These are phyloP conservation scores for Formica exsecta DNA, from an alignment of 1,140 invertebrate genomes.

Conservation along the genomic window DNA sequence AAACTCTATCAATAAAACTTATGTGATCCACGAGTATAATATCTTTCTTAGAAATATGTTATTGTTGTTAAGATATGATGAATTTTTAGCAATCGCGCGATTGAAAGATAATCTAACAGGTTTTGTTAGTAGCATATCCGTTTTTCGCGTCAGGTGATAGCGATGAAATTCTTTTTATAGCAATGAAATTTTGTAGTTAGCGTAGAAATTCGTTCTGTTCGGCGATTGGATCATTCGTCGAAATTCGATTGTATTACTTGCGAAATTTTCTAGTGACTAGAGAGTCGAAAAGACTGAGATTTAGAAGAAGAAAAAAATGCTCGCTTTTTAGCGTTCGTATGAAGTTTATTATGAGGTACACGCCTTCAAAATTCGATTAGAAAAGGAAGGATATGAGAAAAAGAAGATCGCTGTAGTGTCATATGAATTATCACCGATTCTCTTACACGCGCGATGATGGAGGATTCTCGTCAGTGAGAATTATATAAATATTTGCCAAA, in stretches of 20 bases:
- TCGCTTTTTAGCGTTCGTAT: constrained; percentile 64
- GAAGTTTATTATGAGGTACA: neutral
- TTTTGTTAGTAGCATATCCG: constrained; percentile 30
- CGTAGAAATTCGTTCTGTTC: constrained; percentile 28
- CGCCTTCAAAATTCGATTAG: neutral
- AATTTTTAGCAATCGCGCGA: constrained; percentile 12
- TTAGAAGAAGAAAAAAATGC: constrained; percentile 49
- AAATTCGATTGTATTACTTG: constrained; percentile 61
- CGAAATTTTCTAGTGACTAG: constrained; percentile 69
- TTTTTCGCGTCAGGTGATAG: constrained; percentile 33
- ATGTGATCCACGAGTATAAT: constrained; percentile 49
- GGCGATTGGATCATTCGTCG: constrained; percentile 32
- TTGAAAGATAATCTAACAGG: constrained; percentile 3
- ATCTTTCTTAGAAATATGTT: constrained; percentile 41
- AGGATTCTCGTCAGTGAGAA: neutral
- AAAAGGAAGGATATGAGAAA: neutral
- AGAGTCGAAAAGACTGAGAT: constrained; percentile 70
- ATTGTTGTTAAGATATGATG: constrained; percentile 29
- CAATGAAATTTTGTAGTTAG: constrained; percentile 39
- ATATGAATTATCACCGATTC: constrained; percentile 31
- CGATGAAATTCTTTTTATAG: neutral
- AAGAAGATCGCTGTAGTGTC: neutral
- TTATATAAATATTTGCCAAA: constrained; percentile 66
- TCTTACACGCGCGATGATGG: neutral
- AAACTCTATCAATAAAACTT: constrained; percentile 47